Evolutionary conservation across 2,113 vertebrate species (phyloP).

Genomic region (Amphiprion ocellaris): DNA sequence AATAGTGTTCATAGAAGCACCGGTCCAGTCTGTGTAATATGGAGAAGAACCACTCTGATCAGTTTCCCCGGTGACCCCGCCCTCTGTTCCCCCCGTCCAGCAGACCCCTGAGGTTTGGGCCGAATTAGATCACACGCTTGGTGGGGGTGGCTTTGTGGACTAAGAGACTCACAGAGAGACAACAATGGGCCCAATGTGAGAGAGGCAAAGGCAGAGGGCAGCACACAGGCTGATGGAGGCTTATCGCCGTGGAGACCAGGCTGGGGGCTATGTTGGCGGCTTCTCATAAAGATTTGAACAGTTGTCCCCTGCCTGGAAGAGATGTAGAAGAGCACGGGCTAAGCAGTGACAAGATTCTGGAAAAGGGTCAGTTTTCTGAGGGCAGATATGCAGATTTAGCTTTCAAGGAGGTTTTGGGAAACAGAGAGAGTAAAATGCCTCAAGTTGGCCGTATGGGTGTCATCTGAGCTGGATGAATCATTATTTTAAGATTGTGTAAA

Average conservation of each 20-base stretch:
- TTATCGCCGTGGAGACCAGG: conserved; percentile 79
- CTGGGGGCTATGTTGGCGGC: conserved; percentile 70
- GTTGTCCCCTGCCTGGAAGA: conserved; percentile 52
- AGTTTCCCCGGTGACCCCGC: conserved; percentile 5
- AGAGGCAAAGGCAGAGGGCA: conserved; percentile 65
- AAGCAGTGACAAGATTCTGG: conserved; percentile 54
- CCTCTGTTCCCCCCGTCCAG: conserved; percentile 48
- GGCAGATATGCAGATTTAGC: conserved; percentile 15
- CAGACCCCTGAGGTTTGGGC: conserved; percentile 75
- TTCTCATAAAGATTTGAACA: conserved; percentile 68
- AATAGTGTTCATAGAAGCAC: conserved; percentile 15
- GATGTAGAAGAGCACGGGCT: conserved; percentile 35
- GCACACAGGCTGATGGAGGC: conserved; percentile 64
- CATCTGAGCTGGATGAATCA: neutral
- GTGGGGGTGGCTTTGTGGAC: conserved; percentile 78
- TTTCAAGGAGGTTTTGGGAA: neutral
- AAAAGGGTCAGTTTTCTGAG: conserved; percentile 33
- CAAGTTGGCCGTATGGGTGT: neutral
- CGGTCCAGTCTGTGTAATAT: neutral
- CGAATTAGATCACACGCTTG: conserved; percentile 81
- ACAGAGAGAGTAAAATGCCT: neutral
- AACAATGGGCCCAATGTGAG: conserved; percentile 82
- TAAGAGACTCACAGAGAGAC: conserved; percentile 72
- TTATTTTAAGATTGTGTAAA: neutral
- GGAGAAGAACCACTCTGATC: conserved; percentile 40